Conservation (phyloP, 2,888 invertebrate genomes). For the Isotomurus palustris region DNA sequence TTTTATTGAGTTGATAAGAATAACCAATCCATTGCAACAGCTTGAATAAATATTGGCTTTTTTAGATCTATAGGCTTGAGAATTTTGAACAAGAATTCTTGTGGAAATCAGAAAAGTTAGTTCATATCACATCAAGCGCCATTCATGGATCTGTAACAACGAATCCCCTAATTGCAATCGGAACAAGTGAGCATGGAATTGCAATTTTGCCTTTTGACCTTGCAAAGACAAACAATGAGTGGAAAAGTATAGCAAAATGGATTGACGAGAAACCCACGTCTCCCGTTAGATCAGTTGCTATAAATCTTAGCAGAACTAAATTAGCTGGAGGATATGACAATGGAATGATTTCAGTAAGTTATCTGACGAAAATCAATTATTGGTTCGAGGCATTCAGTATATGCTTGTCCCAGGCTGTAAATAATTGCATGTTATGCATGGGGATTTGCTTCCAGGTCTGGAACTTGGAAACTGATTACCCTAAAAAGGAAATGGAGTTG, state of each 20-base stretch:
- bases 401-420: background rate
- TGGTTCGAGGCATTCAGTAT: background rate
- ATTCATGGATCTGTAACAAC: conserved; percentile 6
- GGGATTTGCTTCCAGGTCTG: conserved; percentile 14
- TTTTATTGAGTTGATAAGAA: background rate
- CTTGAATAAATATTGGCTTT: background rate
- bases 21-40: background rate
- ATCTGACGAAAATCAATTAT: background rate
- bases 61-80: conserved; percentile 17
- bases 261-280: background rate
- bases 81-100: conserved; percentile 5
- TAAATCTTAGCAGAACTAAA: conserved; percentile 53
- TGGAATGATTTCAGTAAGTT: conserved; percentile 61
- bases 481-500: conserved; percentile 46
- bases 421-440: background rate
- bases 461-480: conserved; percentile 10
- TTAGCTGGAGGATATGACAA: conserved; percentile 62
- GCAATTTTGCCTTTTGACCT: conserved; percentile 11
- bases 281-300: conserved; percentile 30
- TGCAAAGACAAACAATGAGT: conserved; percentile 15
- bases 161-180: conserved; percentile 29
- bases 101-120: conserved; percentile 13
- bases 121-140: conserved; percentile 17
- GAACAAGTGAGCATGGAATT: conserved; percentile 27
- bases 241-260: background rate